These are phyloP conservation scores for Micronycteris hirsuta DNA, from an alignment of 2,113 vertebrate genomes.

Conservation along the genomic window DNA sequence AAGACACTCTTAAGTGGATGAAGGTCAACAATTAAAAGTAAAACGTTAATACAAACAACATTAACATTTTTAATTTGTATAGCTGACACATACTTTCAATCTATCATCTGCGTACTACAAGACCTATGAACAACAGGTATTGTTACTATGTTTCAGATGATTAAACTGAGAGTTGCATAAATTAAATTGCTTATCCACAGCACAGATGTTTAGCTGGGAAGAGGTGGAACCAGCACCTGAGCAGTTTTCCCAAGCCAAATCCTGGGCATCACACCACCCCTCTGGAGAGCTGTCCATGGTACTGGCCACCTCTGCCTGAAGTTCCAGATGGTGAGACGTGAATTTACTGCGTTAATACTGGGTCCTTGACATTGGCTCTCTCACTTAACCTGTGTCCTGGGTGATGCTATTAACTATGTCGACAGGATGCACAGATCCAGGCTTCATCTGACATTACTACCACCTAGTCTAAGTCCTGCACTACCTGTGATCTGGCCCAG, in stretches of 20 bases:
- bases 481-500: not conserved
- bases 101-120: not conserved
- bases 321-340: not conserved
- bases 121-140: not conserved
- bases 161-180: not conserved
- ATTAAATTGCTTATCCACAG: not conserved
- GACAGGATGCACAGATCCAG: not conserved
- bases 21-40: not conserved
- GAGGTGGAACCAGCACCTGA: not conserved
- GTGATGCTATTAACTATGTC: not conserved
- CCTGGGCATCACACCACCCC: not conserved
- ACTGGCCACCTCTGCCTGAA: not conserved
- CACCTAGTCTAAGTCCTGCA: not conserved
- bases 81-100: not conserved
- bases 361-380: not conserved
- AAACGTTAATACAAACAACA: not conserved
- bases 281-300: constrained; percentile 55
- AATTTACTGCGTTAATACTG: not conserved
- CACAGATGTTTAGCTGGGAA: not conserved
- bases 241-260: not conserved
- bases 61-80: not conserved
- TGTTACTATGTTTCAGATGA: not conserved
- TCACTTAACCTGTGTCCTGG: not conserved
- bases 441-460: not conserved
- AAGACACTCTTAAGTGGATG: not conserved